Conservation (phyloP, 2,113 vertebrate genomes). For the Xenopus laevis region DNA sequence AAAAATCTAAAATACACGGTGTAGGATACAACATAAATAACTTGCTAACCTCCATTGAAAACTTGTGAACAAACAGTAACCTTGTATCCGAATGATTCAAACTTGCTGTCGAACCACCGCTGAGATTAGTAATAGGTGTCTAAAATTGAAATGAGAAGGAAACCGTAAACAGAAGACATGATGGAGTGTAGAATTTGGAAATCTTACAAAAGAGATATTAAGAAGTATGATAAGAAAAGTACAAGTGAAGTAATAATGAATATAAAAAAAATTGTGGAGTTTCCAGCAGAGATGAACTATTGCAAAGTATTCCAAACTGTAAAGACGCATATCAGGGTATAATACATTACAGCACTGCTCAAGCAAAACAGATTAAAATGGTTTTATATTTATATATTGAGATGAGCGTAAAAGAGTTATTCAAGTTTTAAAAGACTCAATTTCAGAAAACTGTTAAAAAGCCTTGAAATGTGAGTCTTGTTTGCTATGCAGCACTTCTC, state of each 20-base stretch:
- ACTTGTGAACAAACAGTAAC: conserved; percentile 40
- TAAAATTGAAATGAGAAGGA: conserved; percentile 42
- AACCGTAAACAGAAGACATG: conserved; percentile 23
- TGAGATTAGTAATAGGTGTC: conserved; percentile 41
- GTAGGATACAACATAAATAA: conserved; percentile 28
- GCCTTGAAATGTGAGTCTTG: no score
- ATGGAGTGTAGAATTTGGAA: conserved; percentile 20
- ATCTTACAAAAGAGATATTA: conserved; percentile 15
- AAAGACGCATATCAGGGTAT: conserved; percentile 33
- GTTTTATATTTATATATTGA: no score
- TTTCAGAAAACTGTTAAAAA: no score
- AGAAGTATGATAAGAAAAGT: conserved; percentile 37
- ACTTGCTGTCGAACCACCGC: conserved; percentile 31
- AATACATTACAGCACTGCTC: no score
- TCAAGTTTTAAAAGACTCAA: no score
- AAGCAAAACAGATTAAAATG: no score
- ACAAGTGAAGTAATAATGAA: conserved; percentile 43
- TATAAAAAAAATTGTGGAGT: conserved; percentile 37
- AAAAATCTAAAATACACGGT: not conserved
- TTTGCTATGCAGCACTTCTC: no score
- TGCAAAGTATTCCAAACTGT: conserved; percentile 28
- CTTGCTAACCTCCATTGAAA: conserved; percentile 34
- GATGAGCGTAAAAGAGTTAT: no score
- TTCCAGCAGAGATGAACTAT: conserved; percentile 36
- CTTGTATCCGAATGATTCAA: conserved; percentile 29